Base-by-base conservation (phyloP, 2,113 vertebrate genomes). In the Poecile atricapillus region DNA sequence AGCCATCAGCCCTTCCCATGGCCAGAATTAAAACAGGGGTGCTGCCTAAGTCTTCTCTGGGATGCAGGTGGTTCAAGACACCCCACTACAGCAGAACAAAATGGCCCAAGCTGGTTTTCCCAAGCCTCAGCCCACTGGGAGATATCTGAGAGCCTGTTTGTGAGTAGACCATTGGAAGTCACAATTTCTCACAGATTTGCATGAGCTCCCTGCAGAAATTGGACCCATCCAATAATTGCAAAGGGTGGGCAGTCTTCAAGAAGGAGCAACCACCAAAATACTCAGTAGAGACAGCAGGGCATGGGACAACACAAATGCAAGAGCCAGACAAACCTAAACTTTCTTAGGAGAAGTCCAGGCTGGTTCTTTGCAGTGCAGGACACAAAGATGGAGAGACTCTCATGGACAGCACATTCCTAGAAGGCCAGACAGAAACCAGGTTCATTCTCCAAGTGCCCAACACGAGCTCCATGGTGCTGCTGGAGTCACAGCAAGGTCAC, bases 401-500 rank as follows among this genome's bases (percentile, higher is more conserved):
- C 30, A 71, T 0, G 2, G 30, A 13, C 7, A 87, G 44, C 27
- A 16, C 56, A 43, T 67, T 23, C 46, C 24, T 31, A 28, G 13
- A 8, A 37, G 35, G 16, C 8, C 60, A 74, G 44, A 27, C 2
- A 64, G 22, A 47, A 79, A n/a, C 7, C 30, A 69, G n/a, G 21
- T 20, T 87, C 0, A 0, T 74, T 62, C 10, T 77, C 27, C 41
- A 23, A 3, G 25, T 16, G 15, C 19, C 4, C 19, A 59, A 6
- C 16, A 39, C 2, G 3, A 89, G 46, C 13, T 71, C 19, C 5
- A 4, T 0, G 1, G 43, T 12, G 52, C 39, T 43, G 30, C 28
- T 18, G 25, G 46, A 56, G 28, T 25, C 44, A 47, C 23, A 24
- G 50, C 5, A 16, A 43, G 35, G 49, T 52, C 46, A 39, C 1